A percentile compares a stretch with the other conserved stretches of the same genome.
Conservation (phyloP, 2,888 invertebrate genomes). For the Parascotia fuliginaria region DNA sequence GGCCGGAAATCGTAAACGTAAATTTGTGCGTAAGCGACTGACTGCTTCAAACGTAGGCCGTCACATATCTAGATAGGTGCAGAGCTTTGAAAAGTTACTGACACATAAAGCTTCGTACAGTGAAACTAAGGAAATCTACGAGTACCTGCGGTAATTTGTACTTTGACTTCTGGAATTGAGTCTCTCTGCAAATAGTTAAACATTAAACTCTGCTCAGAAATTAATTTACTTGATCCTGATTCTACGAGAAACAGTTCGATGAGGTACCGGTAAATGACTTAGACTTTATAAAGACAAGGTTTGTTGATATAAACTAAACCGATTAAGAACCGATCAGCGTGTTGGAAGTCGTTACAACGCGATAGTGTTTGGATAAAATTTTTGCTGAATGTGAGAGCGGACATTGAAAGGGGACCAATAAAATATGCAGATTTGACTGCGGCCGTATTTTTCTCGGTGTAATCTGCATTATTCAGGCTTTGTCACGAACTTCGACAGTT, state of each 20-base stretch:
- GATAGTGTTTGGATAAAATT: constrained; percentile 55
- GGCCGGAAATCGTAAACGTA: constrained; percentile 60
- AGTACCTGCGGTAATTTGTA: constrained; percentile 58
- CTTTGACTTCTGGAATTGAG: constrained; percentile 60
- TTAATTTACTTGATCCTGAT: constrained; percentile 53
- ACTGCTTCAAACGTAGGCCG: constrained; percentile 58
- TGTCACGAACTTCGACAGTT: constrained; percentile 86
- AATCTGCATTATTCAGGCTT: constrained; percentile 86
- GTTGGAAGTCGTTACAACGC: constrained; percentile 35
- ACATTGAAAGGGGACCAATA: constrained; percentile 80
- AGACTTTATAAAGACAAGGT: constrained; percentile 31
- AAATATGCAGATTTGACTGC: constrained; percentile 85
- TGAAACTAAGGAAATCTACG: constrained; percentile 48
- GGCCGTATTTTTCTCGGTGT: constrained; percentile 85
- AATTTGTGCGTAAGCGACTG: constrained; percentile 62
- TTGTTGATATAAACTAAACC: constrained; percentile 34
- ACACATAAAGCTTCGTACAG: constrained; percentile 52
- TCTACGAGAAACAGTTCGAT: constrained; percentile 42
- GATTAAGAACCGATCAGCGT: constrained; percentile 36
- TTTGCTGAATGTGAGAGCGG: constrained; percentile 62
- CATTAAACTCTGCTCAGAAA: constrained; percentile 49
- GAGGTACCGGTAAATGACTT: constrained; percentile 33
- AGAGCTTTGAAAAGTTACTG: constrained; percentile 50
- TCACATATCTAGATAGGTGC: constrained; percentile 56
- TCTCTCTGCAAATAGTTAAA: constrained; percentile 51